Conservation (phyloP, 2,113 vertebrate genomes). For the Cryptoleucopteryx plumbea region DNA sequence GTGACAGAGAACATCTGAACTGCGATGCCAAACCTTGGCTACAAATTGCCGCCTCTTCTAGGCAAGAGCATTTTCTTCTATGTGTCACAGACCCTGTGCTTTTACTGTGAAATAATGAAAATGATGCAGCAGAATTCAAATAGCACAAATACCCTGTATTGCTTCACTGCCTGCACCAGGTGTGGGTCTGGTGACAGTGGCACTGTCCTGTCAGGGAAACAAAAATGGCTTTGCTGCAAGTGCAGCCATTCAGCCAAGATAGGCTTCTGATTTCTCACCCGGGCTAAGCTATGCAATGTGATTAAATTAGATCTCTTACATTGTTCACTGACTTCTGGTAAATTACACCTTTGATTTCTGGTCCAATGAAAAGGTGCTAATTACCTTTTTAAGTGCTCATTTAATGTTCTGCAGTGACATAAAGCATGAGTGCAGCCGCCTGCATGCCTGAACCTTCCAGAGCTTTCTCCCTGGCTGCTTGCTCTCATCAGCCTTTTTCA, state of each 20-base stretch:
- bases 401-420: slow-evolving; percentile 67
- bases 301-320: slow-evolving; percentile 65
- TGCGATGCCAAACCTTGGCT: not conserved
- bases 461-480: slow-evolving; percentile 46
- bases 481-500: slow-evolving; percentile 28
- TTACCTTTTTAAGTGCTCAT: slow-evolving; percentile 67
- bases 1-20: not conserved
- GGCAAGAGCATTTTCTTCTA: not conserved
- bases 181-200: not conserved
- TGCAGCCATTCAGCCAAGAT: not conserved
- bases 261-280: slow-evolving; percentile 36
- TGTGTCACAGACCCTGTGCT: not conserved
- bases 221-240: not conserved
- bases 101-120: not conserved
- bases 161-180: not conserved
- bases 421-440: slow-evolving; percentile 49
- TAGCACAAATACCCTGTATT: not conserved
- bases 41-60: not conserved
- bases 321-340: slow-evolving; percentile 66
- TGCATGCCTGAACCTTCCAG: slow-evolving; percentile 50
- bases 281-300: not conserved
- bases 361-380: slow-evolving; percentile 68
- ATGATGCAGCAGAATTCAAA: not conserved
- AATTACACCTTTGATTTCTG: slow-evolving; percentile 72
- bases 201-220: not conserved